phyloP scores from a whole-genome alignment of 2,888 invertebrate species.

The Campaea margaritaria region DNA sequence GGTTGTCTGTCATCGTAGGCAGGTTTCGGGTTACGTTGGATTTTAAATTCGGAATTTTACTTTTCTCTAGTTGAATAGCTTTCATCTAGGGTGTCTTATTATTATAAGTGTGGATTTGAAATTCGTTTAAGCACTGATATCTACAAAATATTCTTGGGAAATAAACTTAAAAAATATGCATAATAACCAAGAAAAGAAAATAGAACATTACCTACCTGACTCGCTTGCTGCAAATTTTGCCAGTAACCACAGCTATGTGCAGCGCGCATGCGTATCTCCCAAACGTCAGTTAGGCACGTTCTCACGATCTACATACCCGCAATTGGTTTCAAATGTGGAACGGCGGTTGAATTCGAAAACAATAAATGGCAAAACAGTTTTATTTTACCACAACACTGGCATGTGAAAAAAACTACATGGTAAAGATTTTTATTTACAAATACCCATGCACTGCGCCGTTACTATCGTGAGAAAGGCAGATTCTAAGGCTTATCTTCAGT shows the following conservation, averaged over 20 bases:
- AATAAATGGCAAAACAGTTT: constrained; percentile 1
- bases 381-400: neutral
- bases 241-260: constrained; percentile 46
- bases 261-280: constrained; percentile 33
- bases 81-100: no score
- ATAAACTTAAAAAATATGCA: no score
- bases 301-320: constrained; percentile 42
- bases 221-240: constrained; percentile 6
- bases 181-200: no score
- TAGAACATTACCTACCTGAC: neutral
- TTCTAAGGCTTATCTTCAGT: constrained; percentile 16
- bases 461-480: constrained; percentile 21
- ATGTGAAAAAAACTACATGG: neutral
- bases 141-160: no score
- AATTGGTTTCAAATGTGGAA: constrained; percentile 34
- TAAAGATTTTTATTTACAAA: neutral
- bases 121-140: no score
- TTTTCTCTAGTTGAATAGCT: constrained; percentile 52
- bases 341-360: constrained; percentile 24
- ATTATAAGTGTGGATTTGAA: no score
- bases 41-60: constrained; percentile 53
- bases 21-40: constrained; percentile 63
- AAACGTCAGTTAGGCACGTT: constrained; percentile 50
- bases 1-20: constrained; percentile 65
- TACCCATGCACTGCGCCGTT: neutral